These are phyloP conservation scores for Monochamus alternatus DNA, from an alignment of 2,888 invertebrate genomes.

Conservation along the genomic window DNA sequence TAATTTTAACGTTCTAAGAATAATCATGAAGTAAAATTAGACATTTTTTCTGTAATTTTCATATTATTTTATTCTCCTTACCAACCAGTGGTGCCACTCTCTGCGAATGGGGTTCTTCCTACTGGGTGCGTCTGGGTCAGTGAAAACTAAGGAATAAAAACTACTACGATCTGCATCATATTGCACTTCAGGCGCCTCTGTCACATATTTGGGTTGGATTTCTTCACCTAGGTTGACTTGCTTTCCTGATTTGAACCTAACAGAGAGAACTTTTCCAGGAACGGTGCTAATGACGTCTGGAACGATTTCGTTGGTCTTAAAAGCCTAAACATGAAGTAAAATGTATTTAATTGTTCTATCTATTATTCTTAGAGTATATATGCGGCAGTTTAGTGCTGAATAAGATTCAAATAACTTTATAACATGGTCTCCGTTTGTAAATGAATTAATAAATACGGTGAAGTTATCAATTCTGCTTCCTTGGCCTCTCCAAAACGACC, in stretches of 20 bases:
- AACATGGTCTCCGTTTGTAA: too few relatives aligned
- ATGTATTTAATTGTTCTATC: too few relatives aligned
- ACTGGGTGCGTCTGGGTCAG: constrained; percentile 86
- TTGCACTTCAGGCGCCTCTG: constrained; percentile 78
- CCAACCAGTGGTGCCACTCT: constrained; percentile 86
- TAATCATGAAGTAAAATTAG: too few relatives aligned
- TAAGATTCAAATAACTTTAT: too few relatives aligned
- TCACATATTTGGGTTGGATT: constrained; percentile 81
- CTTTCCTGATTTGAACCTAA: constrained; percentile 73
- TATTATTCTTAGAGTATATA: too few relatives aligned
- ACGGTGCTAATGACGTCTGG: constrained; percentile 77
- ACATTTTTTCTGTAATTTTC: too few relatives aligned
- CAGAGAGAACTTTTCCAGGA: constrained; percentile 73
- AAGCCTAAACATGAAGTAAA: constrained; percentile 56
- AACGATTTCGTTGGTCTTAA: constrained; percentile 49
- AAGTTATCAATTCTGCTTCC: too few relatives aligned
- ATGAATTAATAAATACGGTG: too few relatives aligned
- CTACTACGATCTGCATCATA: constrained; percentile 76
- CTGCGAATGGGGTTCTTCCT: constrained; percentile 78
- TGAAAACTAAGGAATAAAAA: constrained; percentile 78
- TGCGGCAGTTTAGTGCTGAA: too few relatives aligned
- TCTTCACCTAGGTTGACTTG: constrained; percentile 77
- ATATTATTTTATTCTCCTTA: constrained; percentile 61
- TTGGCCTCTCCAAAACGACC: too few relatives aligned
- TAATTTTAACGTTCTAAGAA: too few relatives aligned